A percentile compares a stretch with the other conserved stretches of the same genome.
Evolutionary conservation across 2,888 invertebrate genomes (phyloP).

Genomic region (Laothoe populi): DNA sequence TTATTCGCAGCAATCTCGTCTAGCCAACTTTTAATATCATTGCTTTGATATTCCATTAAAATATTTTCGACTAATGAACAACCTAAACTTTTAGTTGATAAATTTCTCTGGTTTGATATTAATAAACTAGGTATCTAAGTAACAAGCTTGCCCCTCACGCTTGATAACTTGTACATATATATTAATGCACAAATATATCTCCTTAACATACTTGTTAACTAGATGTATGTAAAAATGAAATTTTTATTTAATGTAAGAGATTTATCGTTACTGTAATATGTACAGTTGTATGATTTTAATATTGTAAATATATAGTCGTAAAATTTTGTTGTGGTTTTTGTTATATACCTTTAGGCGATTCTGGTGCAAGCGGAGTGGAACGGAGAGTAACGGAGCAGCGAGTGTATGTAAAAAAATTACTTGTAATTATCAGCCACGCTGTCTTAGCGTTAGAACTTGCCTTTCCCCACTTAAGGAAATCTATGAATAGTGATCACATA

Average conservation of each 20-base stretch:
- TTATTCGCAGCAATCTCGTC: not conserved
- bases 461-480: too few relatives aligned
- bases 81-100: not conserved
- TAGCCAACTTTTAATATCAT: not conserved
- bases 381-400: too few relatives aligned
- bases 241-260: slow-evolving; percentile 77
- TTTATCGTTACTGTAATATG: slow-evolving; percentile 41
- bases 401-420: too few relatives aligned
- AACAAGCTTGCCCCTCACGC: slow-evolving; percentile 79
- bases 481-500: too few relatives aligned
- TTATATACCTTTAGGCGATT: not conserved
- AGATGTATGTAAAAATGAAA: slow-evolving; percentile 71
- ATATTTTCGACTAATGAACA: slow-evolving; percentile 3
- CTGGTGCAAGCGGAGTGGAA: too few relatives aligned
- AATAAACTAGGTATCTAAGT: slow-evolving; percentile 32
- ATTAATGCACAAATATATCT: slow-evolving; percentile 67
- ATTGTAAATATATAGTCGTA: slow-evolving; percentile 80
- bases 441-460: too few relatives aligned
- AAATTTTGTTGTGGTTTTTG: slow-evolving; percentile 43
- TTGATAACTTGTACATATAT: slow-evolving; percentile 75
- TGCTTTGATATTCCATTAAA: not conserved
- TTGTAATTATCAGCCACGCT: too few relatives aligned
- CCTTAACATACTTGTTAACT: slow-evolving; percentile 62
- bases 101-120: slow-evolving; percentile 4
- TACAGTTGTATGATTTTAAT: slow-evolving; percentile 77